phyloP scores from a whole-genome alignment of 2,888 invertebrate species.

The Lissonota sp. region DNA sequence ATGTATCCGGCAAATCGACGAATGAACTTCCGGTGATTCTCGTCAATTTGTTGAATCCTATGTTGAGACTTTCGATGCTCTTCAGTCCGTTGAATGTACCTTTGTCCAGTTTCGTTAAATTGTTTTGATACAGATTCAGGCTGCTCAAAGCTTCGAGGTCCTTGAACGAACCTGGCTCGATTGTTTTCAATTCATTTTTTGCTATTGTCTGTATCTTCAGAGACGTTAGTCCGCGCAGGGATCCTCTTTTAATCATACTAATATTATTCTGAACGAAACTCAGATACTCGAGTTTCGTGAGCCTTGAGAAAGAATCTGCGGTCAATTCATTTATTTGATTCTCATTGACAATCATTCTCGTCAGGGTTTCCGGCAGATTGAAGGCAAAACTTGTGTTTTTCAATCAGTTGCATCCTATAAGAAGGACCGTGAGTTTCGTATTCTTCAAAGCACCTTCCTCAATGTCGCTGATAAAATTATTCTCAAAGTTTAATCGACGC shows the following conservation, averaged over 20 bases:
- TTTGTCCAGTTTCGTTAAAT: no score
- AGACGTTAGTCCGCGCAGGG: no score
- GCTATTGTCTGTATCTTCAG: no score
- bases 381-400: conserved; percentile 66
- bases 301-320: conserved; percentile 60
- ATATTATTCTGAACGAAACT: conserved; percentile 65
- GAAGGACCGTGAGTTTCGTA: conserved; percentile 71
- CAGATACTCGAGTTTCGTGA: conserved; percentile 75
- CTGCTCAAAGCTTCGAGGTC: no score
- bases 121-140: no score
- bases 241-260: no score
- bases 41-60: no score
- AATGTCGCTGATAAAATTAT: conserved; percentile 80
- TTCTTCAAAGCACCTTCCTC: conserved; percentile 81
- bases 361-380: conserved; percentile 69
- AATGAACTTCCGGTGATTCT: no score
- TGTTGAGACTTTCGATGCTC: no score
- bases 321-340: conserved; percentile 70
- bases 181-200: conserved; percentile 79
- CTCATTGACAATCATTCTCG: conserved; percentile 58
- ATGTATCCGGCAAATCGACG: no score
- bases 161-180: no score
- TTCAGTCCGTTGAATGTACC: no score
- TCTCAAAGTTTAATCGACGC: conserved; percentile 79
- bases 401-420: conserved; percentile 66